A percentile compares a stretch with the other conserved stretches of the same genome.
Evolutionary conservation across 2,113 vertebrate genomes (phyloP).

Genomic region (Axis porcinus): DNA sequence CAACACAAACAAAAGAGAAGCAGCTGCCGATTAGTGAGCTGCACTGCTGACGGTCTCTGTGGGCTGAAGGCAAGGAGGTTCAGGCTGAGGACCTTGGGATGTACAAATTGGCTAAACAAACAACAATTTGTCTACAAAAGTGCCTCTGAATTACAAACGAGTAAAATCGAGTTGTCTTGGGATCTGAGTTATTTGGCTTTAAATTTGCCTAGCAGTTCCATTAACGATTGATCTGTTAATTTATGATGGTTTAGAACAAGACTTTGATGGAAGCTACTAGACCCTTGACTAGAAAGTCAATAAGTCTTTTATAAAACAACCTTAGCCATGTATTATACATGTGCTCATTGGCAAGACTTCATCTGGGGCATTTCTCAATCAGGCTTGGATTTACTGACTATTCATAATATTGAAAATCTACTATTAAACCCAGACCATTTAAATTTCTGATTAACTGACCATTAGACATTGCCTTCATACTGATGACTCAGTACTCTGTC

Average conservation of each 20-base stretch:
- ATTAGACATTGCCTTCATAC: background rate
- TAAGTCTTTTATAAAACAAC: slow-evolving; percentile 42
- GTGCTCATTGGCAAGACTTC: background rate
- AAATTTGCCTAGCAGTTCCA: slow-evolving; percentile 30
- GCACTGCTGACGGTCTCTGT: background rate
- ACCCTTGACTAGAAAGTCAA: slow-evolving; percentile 52
- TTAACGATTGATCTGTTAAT: slow-evolving; percentile 43
- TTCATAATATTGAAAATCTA: slow-evolving; percentile 18
- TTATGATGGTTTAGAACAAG: slow-evolving; percentile 43
- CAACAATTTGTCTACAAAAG: background rate
- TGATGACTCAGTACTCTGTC: slow-evolving; percentile 6
- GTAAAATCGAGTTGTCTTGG: slow-evolving; percentile 30
- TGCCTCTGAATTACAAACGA: slow-evolving; percentile 29
- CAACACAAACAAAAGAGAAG: background rate
- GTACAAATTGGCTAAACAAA: slow-evolving; percentile 3
- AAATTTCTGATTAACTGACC: slow-evolving; percentile 37
- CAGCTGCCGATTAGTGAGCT: background rate
- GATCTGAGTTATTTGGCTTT: slow-evolving; percentile 45
- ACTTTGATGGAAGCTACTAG: slow-evolving; percentile 35
- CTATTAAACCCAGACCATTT: slow-evolving; percentile 2
- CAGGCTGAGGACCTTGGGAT: background rate
- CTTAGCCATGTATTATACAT: background rate
- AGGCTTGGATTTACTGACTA: background rate
- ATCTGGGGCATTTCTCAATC: background rate
- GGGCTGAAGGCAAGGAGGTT: background rate